Evolutionary conservation across 2,888 invertebrate species (phyloP).

Genomic region (Chrysomela aeneicollis): DNA sequence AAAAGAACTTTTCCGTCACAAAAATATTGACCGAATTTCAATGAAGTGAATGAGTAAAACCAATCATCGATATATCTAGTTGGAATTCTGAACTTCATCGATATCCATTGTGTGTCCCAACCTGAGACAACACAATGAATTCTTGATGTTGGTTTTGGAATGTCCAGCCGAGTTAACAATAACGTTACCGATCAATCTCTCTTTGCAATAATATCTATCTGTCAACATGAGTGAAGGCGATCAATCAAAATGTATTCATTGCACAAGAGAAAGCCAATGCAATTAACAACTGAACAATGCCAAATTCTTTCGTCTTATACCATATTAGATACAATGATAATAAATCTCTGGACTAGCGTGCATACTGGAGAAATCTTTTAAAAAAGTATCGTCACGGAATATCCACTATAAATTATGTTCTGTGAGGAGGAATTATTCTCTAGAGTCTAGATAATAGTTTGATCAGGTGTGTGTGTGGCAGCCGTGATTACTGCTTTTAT

Average conservation of each 20-base stretch:
- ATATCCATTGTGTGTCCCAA: too few relatives aligned
- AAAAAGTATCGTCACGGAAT: constrained; percentile 36
- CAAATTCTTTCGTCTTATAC: constrained; percentile 35
- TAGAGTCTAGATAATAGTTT: constrained; percentile 38
- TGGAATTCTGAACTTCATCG: too few relatives aligned
- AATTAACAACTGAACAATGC: constrained; percentile 40
- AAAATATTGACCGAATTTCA: too few relatives aligned
- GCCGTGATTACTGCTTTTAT: constrained; percentile 34
- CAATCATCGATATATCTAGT: too few relatives aligned
- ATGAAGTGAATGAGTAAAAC: too few relatives aligned
- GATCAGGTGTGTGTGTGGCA: constrained; percentile 38
- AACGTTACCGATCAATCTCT: constrained; percentile 25
- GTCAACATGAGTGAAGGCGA: constrained; percentile 32
- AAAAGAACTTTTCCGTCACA: too few relatives aligned
- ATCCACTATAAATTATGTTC: constrained; percentile 40
- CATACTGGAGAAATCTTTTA: constrained; percentile 30
- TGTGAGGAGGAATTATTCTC: constrained; percentile 39
- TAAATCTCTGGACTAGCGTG: constrained; percentile 35
- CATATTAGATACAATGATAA: constrained; percentile 34
- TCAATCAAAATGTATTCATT: constrained; percentile 32
- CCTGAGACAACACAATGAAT: too few relatives aligned
- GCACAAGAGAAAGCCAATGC: constrained; percentile 34
- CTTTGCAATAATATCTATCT: constrained; percentile 30
- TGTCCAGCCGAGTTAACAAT: constrained; percentile 21
- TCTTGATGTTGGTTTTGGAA: constrained; percentile 12